These are phyloP conservation scores for Latrodectus hesperus DNA, from an alignment of 2,888 invertebrate genomes.

Conservation along the genomic window DNA sequence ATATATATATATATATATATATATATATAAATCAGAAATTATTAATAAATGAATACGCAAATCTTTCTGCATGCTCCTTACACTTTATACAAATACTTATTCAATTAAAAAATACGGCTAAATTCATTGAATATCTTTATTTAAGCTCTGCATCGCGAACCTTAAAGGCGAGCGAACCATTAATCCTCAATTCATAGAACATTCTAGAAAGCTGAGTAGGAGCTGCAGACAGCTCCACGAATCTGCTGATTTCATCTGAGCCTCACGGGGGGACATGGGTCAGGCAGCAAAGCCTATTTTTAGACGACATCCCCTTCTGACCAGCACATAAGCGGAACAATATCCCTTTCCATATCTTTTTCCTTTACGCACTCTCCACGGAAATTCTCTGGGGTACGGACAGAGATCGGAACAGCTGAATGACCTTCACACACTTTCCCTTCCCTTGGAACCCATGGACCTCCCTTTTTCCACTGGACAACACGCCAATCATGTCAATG, in stretches of 20 bases:
- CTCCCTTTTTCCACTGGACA: neutral
- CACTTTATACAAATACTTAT: no score
- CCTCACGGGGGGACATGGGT: constrained; percentile 31
- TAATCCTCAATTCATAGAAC: neutral
- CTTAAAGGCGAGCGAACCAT: neutral
- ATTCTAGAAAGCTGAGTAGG: neutral
- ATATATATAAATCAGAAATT: no score
- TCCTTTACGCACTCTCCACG: constrained; percentile 1
- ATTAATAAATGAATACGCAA: no score
- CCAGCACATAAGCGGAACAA: constrained; percentile 4
- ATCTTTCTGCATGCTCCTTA: no score
- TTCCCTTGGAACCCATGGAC: neutral
- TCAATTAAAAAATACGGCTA: no score
- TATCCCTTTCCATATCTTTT: constrained; percentile 4
- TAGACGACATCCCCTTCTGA: constrained; percentile 9
- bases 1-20: no score
- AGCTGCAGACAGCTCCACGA: neutral
- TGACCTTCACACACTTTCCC: constrained; percentile 34
- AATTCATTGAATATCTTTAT: no score
- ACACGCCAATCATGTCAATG: neutral
- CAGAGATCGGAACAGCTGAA: constrained; percentile 13
- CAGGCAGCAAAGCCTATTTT: constrained; percentile 33
- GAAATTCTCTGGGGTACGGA: constrained; percentile 4
- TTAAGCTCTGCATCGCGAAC: neutral
- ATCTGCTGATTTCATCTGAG: constrained; percentile 6